Evolutionary conservation across 2,797 vertebrate species (phyloP).

Genomic region (Amblyraja radiata): DNA sequence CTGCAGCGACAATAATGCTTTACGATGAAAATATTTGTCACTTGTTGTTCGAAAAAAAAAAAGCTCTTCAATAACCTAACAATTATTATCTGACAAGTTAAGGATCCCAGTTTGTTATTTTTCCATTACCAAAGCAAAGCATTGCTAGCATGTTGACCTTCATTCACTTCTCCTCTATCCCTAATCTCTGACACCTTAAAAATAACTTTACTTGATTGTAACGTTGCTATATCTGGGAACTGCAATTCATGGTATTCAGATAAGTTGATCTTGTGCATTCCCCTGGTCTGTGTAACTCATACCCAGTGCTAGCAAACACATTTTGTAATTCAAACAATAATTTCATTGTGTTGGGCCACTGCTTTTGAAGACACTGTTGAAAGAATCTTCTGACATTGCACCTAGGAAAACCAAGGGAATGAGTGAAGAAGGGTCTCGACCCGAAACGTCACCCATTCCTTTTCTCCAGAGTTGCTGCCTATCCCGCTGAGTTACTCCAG

Average conservation of each 20-base stretch:
- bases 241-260: slow-evolving; percentile 24
- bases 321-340: background rate
- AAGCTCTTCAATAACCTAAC: background rate
- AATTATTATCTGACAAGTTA: background rate
- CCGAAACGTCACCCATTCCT: no score
- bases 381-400: no score
- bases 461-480: no score
- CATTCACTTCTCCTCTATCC: background rate
- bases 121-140: slow-evolving; percentile 8
- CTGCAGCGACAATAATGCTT: background rate
- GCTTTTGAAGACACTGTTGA: background rate
- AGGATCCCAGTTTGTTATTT: background rate
- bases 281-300: background rate
- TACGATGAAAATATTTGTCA: background rate
- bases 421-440: no score
- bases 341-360: no score
- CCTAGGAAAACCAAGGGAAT: background rate
- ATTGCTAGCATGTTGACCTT: slow-evolving; percentile 2
- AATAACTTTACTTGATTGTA: slow-evolving; percentile 31
- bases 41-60: background rate
- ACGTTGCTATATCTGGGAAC: slow-evolving; percentile 11
- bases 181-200: background rate
- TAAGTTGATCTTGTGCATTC: background rate
- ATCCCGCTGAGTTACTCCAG: no score
- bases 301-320: background rate